Evolutionary conservation across 2,113 vertebrate genomes (phyloP).

Genomic region (Copsychus sechellarum): DNA sequence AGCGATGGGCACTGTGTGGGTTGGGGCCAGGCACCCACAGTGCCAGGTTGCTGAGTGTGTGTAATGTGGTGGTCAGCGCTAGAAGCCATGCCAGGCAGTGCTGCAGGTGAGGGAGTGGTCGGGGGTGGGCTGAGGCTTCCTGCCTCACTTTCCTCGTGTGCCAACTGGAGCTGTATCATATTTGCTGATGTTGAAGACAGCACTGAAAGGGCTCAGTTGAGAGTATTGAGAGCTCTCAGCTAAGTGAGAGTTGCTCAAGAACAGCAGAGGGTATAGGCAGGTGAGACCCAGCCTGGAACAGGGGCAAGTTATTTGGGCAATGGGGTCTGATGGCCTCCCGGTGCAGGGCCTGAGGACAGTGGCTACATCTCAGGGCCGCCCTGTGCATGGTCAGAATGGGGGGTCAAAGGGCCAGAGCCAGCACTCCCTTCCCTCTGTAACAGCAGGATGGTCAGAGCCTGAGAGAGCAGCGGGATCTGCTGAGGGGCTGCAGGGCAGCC

Average conservation of each 20-base stretch:
- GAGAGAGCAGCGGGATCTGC: fast-evolving
- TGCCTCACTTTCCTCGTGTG: not conserved
- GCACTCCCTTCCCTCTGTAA: not conserved
- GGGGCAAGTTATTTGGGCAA: not conserved
- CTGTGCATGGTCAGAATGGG: fast-evolving
- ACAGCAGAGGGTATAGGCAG: not conserved
- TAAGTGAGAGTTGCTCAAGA: not conserved
- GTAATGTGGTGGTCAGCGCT: fast-evolving
- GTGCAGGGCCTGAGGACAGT: not conserved
- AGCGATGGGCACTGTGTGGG: fast-evolving
- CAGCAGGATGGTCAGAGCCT: not conserved
- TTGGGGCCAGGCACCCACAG: fast-evolving
- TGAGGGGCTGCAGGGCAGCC: not conserved
- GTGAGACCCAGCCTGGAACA: not conserved
- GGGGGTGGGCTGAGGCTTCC: fast-evolving
- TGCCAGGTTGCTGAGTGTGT: not conserved
- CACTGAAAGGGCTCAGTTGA: not conserved
- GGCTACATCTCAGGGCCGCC: not conserved
- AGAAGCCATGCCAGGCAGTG: fast-evolving
- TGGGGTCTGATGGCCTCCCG: not conserved
- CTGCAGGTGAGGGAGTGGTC: fast-evolving
- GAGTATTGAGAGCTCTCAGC: not conserved
- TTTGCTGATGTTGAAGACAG: not conserved
- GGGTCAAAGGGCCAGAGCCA: not conserved
- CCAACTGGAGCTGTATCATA: fast-evolving